Evolutionary conservation across 2,888 invertebrate species (phyloP).

Genomic region (Drosophila pseudotalamancana): DNA sequence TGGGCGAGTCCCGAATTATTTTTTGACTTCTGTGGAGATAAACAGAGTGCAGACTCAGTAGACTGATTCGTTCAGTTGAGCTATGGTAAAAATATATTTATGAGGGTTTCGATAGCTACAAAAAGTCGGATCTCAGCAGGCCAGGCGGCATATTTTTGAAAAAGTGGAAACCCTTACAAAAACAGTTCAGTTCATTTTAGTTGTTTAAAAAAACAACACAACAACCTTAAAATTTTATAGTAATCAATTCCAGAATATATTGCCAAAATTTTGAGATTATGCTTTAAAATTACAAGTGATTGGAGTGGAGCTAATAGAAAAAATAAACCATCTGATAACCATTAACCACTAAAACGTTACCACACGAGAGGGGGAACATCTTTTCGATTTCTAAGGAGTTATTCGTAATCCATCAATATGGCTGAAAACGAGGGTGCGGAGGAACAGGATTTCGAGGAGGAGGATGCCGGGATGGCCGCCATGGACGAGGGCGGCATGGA

Average conservation of each 20-base stretch:
- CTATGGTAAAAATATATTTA: not conserved
- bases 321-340: not conserved
- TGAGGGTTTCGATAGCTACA: not conserved
- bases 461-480: conserved; percentile 21
- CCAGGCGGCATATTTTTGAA: not conserved
- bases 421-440: conserved; percentile 50
- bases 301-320: conserved; percentile 20
- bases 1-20: too few species aligned
- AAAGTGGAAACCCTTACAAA: not conserved
- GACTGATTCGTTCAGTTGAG: too few species aligned
- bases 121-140: conserved; percentile 24
- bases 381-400: not conserved
- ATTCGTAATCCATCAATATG: conserved; percentile 28
- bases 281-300: conserved; percentile 33
- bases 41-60: too few species aligned
- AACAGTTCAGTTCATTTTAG: conserved; percentile 58
- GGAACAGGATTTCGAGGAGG: conserved; percentile 57
- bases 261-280: conserved; percentile 45
- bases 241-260: conserved; percentile 42
- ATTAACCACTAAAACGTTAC: conserved; percentile 1
- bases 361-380: not conserved
- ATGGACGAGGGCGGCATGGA: conserved; percentile 42
- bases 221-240: conserved; percentile 44
- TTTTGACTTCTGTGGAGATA: too few species aligned
- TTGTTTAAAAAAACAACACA: conserved; percentile 49